Conservation (phyloP, 2,888 invertebrate genomes). For the Melanotus villosus region DNA sequence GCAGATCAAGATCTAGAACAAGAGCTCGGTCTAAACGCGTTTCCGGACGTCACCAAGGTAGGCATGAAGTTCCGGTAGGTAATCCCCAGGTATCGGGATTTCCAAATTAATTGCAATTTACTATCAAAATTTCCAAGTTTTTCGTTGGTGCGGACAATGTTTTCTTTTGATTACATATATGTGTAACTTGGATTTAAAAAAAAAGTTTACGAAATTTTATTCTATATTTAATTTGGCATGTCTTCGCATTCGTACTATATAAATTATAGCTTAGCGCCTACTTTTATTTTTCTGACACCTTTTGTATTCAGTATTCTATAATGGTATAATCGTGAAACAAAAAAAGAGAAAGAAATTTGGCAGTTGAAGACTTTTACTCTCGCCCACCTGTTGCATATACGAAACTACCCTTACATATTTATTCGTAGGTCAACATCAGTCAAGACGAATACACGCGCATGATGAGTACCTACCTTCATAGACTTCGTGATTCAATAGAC, state of each 20-base stretch:
- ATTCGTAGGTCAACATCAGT: conserved; percentile 76
- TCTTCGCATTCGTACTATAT: too few relatives aligned
- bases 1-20: conserved; percentile 59
- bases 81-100: conserved; percentile 57
- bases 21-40: conserved; percentile 62
- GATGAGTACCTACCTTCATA: conserved; percentile 73
- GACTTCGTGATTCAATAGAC: conserved; percentile 63
- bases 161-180: neutral
- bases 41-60: conserved; percentile 65
- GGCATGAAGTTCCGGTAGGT: conserved; percentile 53
- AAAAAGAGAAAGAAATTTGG: too few relatives aligned
- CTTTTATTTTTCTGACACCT: too few relatives aligned
- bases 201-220: conserved; percentile 7
- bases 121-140: neutral
- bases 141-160: neutral
- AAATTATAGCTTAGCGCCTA: too few relatives aligned
- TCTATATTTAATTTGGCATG: too few relatives aligned
- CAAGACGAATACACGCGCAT: conserved; percentile 75
- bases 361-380: too few relatives aligned
- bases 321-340: too few relatives aligned
- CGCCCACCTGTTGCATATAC: conserved; percentile 54
- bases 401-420: conserved; percentile 45
- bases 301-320: too few relatives aligned
- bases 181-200: conserved; percentile 3
- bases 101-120: conserved; percentile 45